Evolutionary conservation across 2,888 invertebrate genomes (phyloP), one percentile per base, ranked within the genome.

Genomic region (Plagiodera versicolora): DNA sequence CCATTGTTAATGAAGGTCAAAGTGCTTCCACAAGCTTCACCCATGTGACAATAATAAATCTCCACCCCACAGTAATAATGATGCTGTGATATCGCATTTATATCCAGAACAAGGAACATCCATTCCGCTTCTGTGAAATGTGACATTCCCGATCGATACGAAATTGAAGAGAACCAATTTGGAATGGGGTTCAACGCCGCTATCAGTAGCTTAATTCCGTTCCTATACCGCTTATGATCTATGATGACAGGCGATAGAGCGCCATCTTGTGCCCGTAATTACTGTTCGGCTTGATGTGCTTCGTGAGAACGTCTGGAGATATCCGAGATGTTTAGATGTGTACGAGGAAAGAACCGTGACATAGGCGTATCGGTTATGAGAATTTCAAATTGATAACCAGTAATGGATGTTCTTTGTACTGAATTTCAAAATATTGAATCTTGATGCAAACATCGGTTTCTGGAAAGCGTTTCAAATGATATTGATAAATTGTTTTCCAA

Each of bases 181-280:
- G 66, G 66, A 68, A 67, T n/a, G 66, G 68, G 71, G 70, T 67
- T 69, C 68, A 66, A 61, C 67, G 53, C 35, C 69, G 70, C 74
- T 70, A 74, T 74, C 74, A 70, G 67, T 61, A 60, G 66, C 67
- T 66, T 67, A 67, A 69, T 68, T 70, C 64, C 66, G 64, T 65
- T 63, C 60, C 65, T 67, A 66, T 63, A 71, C 68, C 71, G 63
- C 66, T 70, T 71, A 73, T 74, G 74, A 75, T 74, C 69, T 73
- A 74, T 69, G 74, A 69, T 69, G 74, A 73, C 74, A 73, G 68
- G 70, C 58, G 53, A 63, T 63, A 16, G 44, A 66, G 68, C 72
- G 73, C 73, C 74, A 74, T 74, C 72, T 72, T 72, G 71, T 62
- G 63, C 62, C 69, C 66, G 72, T 74, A 75, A 75, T 75, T 74